Conservation (phyloP, 2,888 invertebrate species). For the Lasioglossum morio region DNA sequence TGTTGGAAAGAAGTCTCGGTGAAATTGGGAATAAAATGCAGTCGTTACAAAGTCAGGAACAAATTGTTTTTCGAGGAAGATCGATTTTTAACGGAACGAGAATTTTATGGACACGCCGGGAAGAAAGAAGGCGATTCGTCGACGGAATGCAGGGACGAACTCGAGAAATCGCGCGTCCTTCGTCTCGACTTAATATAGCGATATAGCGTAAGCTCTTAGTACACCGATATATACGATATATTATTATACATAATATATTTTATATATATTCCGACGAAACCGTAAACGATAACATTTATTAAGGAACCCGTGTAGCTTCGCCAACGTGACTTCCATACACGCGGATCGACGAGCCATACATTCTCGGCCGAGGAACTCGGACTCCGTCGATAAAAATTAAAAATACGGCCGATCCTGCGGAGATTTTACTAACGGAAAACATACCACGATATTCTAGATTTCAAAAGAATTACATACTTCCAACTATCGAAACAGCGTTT, state of each 20-base stretch:
- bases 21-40: no score
- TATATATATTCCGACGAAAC: constrained; percentile 46
- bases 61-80: no score
- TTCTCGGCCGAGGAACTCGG: not conserved
- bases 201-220: constrained; percentile 32
- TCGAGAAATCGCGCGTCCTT: constrained; percentile 19
- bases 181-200: constrained; percentile 26
- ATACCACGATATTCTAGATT: not conserved
- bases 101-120: not conserved
- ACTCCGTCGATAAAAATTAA: not conserved
- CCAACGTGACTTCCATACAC: constrained; percentile 40
- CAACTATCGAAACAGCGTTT: not conserved
- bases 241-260: constrained; percentile 58
- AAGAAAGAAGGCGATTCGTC: not conserved
- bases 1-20: not conserved
- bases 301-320: constrained; percentile 38
- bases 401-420: not conserved
- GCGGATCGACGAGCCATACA: not conserved
- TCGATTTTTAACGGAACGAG: not conserved
- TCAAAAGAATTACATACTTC: not conserved
- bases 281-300: constrained; percentile 32
- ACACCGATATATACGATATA: constrained; percentile 47
- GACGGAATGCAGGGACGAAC: constrained; percentile 1
- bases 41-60: no score
- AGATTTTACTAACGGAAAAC: not conserved